Conservation (phyloP, 2,113 vertebrate genomes). For the Neolamprologus modestus region DNA sequence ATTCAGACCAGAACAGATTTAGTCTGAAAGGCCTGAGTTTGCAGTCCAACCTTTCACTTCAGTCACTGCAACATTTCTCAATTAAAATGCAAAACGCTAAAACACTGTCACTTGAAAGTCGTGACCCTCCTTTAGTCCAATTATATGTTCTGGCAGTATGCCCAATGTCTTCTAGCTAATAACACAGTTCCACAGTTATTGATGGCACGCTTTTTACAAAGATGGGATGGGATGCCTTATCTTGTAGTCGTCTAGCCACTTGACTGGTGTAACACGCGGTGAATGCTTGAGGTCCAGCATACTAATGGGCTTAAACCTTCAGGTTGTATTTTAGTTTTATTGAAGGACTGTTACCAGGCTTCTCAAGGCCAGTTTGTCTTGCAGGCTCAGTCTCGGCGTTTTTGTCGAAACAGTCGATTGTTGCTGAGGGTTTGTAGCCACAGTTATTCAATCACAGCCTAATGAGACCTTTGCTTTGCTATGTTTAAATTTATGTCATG, state of each 20-base stretch:
- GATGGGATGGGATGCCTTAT: neutral
- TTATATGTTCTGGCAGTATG: conserved; percentile 8
- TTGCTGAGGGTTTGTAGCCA: neutral
- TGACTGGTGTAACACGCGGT: neutral
- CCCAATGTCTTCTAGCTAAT: conserved; percentile 21
- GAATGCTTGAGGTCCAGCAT: neutral
- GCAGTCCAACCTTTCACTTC: neutral
- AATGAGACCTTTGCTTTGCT: neutral
- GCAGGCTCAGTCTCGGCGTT: fast-evolving
- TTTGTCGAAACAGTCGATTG: neutral
- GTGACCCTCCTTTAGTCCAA: neutral
- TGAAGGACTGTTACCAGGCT: neutral
- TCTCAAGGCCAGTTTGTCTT: neutral
- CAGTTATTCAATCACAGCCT: neutral
- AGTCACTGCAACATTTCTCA: neutral
- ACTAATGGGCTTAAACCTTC: neutral
- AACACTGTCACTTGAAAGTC: conserved; percentile 31
- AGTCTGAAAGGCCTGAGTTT: neutral
- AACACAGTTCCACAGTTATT: neutral
- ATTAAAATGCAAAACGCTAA: neutral
- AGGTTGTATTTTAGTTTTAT: neutral
- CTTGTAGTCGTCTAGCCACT: neutral
- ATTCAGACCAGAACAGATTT: neutral
- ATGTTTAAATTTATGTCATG: neutral
- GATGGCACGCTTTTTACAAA: neutral